Evolutionary conservation across 2,113 vertebrate genomes (phyloP), one percentile per base, ranked within the genome.

Genomic region (Leptocoma aspasia): DNA sequence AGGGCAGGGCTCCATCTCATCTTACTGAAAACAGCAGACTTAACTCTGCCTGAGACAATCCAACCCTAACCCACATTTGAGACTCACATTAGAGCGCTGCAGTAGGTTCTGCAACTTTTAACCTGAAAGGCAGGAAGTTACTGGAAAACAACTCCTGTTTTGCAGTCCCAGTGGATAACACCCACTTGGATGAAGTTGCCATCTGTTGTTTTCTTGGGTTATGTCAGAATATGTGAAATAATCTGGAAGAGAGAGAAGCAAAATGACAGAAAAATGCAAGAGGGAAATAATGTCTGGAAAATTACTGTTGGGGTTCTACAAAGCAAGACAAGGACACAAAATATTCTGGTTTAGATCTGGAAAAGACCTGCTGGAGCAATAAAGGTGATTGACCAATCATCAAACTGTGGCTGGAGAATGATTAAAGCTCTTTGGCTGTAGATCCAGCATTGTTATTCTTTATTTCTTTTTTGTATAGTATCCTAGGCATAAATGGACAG

Each of bases 201-300:
- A 96, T 95, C 92, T 97, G 95, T 92, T 96, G 93, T 95, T 96
- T 97, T 95, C 91, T 94, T 95, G 90, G 54, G 73, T 86, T 24
- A 0, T 90, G 60, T 90, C 92, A 94, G 79, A 88, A 90, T 86
- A 94, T 65, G 64, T 82, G 79, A 94, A 93, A 93, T 95, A 92
- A 90, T 85, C 66, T 92, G 84, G 71, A 88, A 92, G 54, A 82
- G 37, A 86, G 69, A 91, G 89, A 92, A 66, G 57, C 57, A 94
- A 85, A 95, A 85, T 0, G 9, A 89, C 65, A 94, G 81, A 49
- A 68, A 95, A 56, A 95, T 90, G 59, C 33, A 72, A 79, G 15
- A 1, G 6, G 53, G 41, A 89, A 82, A 79, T 53, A 65, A 65
- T 31, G 31, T 52, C 80, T 77, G 50, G 54, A 91, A 91, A 87